Evolutionary conservation across 1,140 invertebrate species (phyloP).

Genomic region (Delia radicum): DNA sequence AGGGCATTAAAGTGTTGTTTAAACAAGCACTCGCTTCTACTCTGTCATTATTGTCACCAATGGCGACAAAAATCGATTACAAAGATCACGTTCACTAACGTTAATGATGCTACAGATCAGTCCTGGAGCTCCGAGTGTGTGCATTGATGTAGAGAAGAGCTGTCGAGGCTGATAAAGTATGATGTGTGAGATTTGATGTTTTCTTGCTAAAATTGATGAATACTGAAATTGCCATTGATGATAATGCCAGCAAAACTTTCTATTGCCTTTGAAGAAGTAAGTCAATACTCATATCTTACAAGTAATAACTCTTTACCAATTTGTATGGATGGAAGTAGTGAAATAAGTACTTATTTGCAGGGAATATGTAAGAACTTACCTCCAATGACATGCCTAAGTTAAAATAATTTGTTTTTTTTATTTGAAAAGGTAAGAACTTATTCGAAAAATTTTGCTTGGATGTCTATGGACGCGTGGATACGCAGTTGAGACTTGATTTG

Average conservation of each 20-base stretch:
- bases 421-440: too few relatives aligned
- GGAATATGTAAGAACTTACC: too few relatives aligned
- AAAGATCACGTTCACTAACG: not conserved
- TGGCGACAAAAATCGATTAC: slow-evolving; percentile 19
- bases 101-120: not conserved
- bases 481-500: not conserved
- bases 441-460: too few relatives aligned
- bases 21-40: slow-evolving; percentile 14
- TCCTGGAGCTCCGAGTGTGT: not conserved
- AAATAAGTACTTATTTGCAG: too few relatives aligned
- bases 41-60: slow-evolving; percentile 22
- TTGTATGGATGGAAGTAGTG: too few relatives aligned
- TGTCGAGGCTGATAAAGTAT: not conserved
- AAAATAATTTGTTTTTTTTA: too few relatives aligned
- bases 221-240: too few relatives aligned
- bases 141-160: not conserved
- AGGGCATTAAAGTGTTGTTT: slow-evolving; percentile 16
- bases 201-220: not conserved
- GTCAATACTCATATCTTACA: too few relatives aligned
- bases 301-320: too few relatives aligned
- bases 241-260: too few relatives aligned
- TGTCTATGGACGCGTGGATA: not conserved
- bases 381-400: too few relatives aligned
- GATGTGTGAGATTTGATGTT: not conserved
- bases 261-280: too few relatives aligned